These are phyloP conservation scores for Cherax destructor DNA, from an alignment of 1,140 invertebrate species.

Conservation along the genomic window DNA sequence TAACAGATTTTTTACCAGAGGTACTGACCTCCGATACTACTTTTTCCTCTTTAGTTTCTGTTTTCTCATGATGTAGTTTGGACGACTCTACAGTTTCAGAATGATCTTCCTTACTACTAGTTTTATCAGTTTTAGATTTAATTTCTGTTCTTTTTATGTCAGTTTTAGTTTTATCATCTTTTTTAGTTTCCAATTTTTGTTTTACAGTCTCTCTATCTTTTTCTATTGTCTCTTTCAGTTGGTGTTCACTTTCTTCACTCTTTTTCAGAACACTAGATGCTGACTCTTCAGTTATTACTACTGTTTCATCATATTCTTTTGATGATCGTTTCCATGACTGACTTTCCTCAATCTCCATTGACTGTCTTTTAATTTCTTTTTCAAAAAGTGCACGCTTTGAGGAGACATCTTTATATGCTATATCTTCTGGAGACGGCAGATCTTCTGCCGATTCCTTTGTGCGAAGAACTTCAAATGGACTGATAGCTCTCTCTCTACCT, in stretches of 20 bases:
- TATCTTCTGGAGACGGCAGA: conserved; percentile 70
- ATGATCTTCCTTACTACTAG: conserved; percentile 33
- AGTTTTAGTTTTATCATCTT: conserved; percentile 36
- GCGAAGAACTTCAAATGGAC: conserved; percentile 73
- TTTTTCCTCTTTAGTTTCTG: conserved; percentile 49
- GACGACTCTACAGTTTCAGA: conserved; percentile 50
- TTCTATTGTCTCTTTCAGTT: conserved; percentile 32
- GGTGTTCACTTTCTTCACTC: conserved; percentile 44
- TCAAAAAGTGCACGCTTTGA: conserved; percentile 71
- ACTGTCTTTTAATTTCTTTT: conserved; percentile 71
- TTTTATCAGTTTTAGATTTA: conserved; percentile 49
- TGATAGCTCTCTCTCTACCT: conserved; percentile 56
- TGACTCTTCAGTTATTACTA: conserved; percentile 50
- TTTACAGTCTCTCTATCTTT: conserved; percentile 40
- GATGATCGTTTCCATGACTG: conserved; percentile 64
- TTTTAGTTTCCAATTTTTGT: conserved; percentile 42
- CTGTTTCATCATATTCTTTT: conserved; percentile 63
- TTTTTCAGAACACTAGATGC: conserved; percentile 41
- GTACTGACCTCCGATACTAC: conserved; percentile 28
- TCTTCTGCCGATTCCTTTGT: conserved; percentile 28
- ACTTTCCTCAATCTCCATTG: conserved; percentile 66
- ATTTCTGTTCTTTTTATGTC: conserved; percentile 27
- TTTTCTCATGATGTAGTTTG: conserved; percentile 47
- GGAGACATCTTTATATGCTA: conserved; percentile 70
- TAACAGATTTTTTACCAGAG: conserved; percentile 32